A percentile compares a stretch with the other conserved stretches of the same genome.
Conservation (phyloP, 2,888 invertebrate species). For the Lacanobia wlatinum region DNA sequence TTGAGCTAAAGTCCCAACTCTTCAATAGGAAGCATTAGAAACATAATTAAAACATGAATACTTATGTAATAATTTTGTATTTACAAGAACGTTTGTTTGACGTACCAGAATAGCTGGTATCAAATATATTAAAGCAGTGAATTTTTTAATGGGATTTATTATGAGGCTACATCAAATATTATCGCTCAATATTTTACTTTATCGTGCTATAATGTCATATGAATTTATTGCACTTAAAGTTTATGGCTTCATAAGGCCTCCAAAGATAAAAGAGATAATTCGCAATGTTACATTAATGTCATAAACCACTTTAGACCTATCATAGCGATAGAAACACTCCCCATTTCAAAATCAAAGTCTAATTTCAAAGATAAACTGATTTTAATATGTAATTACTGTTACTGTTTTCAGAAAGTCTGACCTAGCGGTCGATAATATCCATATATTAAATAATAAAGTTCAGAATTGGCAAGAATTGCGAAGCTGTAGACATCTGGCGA, state of each 20-base stretch:
- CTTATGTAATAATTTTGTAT: conserved; percentile 37
- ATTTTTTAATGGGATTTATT: conserved; percentile 18
- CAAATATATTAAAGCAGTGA: neutral
- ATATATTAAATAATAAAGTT: conserved; percentile 23
- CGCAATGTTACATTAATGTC: conserved; percentile 19
- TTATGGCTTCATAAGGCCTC: conserved; percentile 15
- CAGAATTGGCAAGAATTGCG: conserved; percentile 1
- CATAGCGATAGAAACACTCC: conserved; percentile 4
- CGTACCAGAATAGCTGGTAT: neutral
- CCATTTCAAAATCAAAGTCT: neutral
- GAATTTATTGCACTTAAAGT: conserved; percentile 27
- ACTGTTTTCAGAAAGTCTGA: neutral
- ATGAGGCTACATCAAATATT: conserved; percentile 37
- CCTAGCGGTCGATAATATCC: conserved; percentile 2
- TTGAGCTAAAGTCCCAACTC: conserved; percentile 77
- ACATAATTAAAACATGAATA: conserved; percentile 58
- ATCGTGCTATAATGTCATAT: conserved; percentile 39
- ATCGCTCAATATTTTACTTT: conserved; percentile 34
- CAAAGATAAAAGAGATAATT: conserved; percentile 28
- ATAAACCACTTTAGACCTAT: conserved; percentile 21
- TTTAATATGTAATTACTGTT: neutral
- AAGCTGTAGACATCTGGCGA: conserved; percentile 2
- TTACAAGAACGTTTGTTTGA: conserved; percentile 23
- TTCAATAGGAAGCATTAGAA: conserved; percentile 80
- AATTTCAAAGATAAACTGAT: neutral